Percentiles rank a stretch among this genome's conserved stretches.
These are phyloP conservation scores for Anabacerthia variegaticeps DNA, from an alignment of 2,797 vertebrate genomes.

Conservation along the genomic window DNA sequence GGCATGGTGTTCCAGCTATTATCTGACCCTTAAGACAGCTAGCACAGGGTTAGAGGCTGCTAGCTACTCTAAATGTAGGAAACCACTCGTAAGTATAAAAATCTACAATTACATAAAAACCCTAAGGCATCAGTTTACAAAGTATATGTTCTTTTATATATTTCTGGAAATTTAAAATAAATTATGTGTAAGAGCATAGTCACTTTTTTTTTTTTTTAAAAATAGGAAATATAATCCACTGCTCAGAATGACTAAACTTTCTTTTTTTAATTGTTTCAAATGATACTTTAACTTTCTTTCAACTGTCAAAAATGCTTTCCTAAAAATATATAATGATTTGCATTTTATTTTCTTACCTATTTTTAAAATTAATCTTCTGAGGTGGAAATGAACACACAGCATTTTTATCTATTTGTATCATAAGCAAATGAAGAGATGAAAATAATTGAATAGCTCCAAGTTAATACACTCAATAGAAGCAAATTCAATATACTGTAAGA, in stretches of 20 bases:
- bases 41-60: too few relatives aligned
- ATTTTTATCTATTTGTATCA: neutral
- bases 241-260: neutral
- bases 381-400: neutral
- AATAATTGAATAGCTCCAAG: neutral
- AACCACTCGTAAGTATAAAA: too few relatives aligned
- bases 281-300: neutral
- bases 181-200: neutral
- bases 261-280: neutral
- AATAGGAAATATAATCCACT: neutral
- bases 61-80: too few relatives aligned
- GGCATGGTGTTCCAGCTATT: too few relatives aligned
- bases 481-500: neutral
- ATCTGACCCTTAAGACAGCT: too few relatives aligned
- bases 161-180: neutral
- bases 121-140: neutral
- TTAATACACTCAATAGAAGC: neutral
- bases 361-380: neutral
- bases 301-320: neutral
- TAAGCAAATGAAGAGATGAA: neutral
- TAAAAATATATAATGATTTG: neutral
- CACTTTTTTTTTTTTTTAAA: neutral
- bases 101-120: too few relatives aligned
- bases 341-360: neutral
- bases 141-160: neutral